These are phyloP conservation scores for Dipodomys ordii DNA, from an alignment of 2,113 vertebrate species.

Conservation along the genomic window DNA sequence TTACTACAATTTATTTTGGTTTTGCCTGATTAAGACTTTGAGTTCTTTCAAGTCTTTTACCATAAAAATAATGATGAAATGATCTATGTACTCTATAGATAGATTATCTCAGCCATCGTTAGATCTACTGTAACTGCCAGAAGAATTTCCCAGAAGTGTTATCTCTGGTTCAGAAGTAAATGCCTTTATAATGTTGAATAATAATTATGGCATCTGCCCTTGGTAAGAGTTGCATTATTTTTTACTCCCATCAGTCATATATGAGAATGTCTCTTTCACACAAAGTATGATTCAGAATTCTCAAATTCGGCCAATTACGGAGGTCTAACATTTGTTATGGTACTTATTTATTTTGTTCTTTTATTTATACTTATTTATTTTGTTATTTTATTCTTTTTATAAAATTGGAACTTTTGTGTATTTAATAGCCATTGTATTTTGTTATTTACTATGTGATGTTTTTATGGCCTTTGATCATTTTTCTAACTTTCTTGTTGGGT, in stretches of 20 bases:
- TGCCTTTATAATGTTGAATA: neutral
- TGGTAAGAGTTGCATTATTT: fast-evolving
- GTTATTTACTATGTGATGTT: no score
- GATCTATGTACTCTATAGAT: neutral
- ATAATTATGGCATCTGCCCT: neutral
- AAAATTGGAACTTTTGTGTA: neutral
- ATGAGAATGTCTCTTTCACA: neutral
- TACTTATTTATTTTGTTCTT: neutral
- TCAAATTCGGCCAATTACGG: neutral
- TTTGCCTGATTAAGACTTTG: neutral
- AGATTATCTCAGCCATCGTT: neutral
- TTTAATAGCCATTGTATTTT: slow-evolving; percentile 14
- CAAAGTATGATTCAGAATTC: neutral
- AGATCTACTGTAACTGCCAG: neutral
- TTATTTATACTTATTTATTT: no score
- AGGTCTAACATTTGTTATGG: neutral
- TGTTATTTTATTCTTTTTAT: neutral
- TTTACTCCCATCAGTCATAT: neutral
- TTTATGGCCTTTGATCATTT: neutral
- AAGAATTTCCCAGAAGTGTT: slow-evolving; percentile 34
- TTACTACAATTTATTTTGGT: neutral
- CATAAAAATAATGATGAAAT: neutral
- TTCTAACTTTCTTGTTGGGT: neutral
- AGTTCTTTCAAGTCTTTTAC: neutral
- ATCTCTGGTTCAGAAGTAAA: slow-evolving; percentile 50